Evolutionary conservation across 2,888 invertebrate species (phyloP), one percentile per base, ranked within the genome.

Genomic region (Ophraella communa): DNA sequence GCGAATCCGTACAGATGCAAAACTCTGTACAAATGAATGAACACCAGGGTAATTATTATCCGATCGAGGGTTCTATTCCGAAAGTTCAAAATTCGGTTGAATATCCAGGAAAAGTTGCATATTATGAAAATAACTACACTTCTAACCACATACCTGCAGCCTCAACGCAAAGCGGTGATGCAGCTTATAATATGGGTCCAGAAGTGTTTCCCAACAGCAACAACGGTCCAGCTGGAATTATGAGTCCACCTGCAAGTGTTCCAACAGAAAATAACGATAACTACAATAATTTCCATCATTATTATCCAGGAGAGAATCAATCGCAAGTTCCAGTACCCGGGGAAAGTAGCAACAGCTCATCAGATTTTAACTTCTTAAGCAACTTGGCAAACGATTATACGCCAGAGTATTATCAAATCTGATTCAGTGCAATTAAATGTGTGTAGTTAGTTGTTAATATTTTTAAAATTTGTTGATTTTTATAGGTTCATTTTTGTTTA

Each of bases 321-420:
- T 57, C 64, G 58, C 70, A 78, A 55, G 70, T 82, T 62, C 69
- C 78, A 44, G 79, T 83, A 42, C 80, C 87, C 20, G 89, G 91
- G 53, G 93, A 94, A 76, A 93, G 93, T 83, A 93, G 93, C 74
- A 94, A 94, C 81, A 93, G 93, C 80, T 94, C 94, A n/a, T 94
- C 95, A 27, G 95, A 95, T 83, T 95, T 95, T 83, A 95, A 95
- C 82, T 96, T 96, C 81, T 87, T 96, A 69, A 94, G 94, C 83
- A 95, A 93, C 81, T 85, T 95, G 78, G 94, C 95, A 69, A 95
- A 94, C 81, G 95, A 95, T 81, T 95, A 95, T 81, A 93, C 93
- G 18, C 95, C 95, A 7, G 95, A 96, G 82, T 95, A 95, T 82
- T 95, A 95, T 80, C 88, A 89, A 81, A 86, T 89, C 80, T 89